Conservation (phyloP, 2,113 vertebrate species). For the Maccullochella peelii region DNA sequence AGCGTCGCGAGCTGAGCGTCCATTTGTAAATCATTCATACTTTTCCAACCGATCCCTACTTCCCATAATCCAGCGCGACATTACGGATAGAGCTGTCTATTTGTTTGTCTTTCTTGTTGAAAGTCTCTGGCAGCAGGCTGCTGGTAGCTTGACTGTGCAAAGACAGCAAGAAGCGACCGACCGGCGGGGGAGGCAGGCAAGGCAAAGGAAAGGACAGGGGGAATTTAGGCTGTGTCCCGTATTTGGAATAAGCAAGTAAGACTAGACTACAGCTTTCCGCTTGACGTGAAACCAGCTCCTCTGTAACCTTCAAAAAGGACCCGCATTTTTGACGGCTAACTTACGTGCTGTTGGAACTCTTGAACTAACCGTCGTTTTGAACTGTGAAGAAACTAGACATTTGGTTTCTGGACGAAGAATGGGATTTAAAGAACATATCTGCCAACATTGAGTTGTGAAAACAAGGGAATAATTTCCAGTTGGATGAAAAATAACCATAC, state of each 20-base stretch:
- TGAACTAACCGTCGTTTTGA: constrained; percentile 39
- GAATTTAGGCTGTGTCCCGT: constrained; percentile 74
- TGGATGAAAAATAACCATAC: constrained; percentile 18
- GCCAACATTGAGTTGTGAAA: constrained; percentile 60
- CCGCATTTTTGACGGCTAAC: constrained; percentile 44
- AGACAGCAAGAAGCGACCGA: constrained; percentile 75
- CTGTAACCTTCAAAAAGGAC: constrained; percentile 55
- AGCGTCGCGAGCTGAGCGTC: not conserved
- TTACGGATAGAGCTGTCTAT: not conserved
- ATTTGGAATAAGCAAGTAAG: constrained; percentile 70
- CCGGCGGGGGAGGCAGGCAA: constrained; percentile 73
- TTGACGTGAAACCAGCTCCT: constrained; percentile 56
- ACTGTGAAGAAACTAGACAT: constrained; percentile 64
- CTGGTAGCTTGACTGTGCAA: constrained; percentile 66
- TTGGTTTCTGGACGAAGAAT: constrained; percentile 63
- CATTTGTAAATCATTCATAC: constrained; percentile 49
- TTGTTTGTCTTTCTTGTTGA: not conserved
- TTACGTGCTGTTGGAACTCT: constrained; percentile 35
- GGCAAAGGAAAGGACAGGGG: constrained; percentile 57
- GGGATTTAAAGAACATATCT: constrained; percentile 77
- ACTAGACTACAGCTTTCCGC: constrained; percentile 61
- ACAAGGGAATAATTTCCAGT: constrained; percentile 56
- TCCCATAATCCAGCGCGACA: constrained; percentile 71
- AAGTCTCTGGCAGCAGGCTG: constrained; percentile 60
- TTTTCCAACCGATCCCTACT: not conserved